phyloP scores from a whole-genome alignment of 1,140 invertebrate genomes.

The Brachionus calyciflorus region DNA sequence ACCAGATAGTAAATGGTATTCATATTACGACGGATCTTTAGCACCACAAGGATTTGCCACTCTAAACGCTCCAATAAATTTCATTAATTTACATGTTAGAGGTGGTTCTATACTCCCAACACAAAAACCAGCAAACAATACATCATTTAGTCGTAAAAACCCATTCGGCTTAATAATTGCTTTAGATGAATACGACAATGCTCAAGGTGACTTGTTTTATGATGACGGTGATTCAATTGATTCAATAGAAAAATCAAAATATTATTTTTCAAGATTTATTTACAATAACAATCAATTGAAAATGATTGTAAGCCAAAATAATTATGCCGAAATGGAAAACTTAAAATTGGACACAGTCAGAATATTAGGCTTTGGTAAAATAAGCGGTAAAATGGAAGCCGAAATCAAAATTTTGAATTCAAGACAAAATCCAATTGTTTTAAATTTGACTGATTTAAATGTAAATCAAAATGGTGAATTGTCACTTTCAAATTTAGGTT shows the following conservation, averaged over 20 bases:
- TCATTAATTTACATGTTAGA: conserved; percentile 58
- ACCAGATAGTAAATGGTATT: conserved; percentile 13
- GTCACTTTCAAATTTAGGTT: not conserved
- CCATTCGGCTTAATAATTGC: conserved; percentile 48
- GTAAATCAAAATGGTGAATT: conserved; percentile 28
- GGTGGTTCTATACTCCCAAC: conserved; percentile 59
- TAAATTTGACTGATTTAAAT: conserved; percentile 41
- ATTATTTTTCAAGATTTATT: conserved; percentile 21
- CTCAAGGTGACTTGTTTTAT: conserved; percentile 48
- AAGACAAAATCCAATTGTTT: not conserved
- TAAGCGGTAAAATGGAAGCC: not conserved
- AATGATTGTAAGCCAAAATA: conserved; percentile 10
- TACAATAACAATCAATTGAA: conserved; percentile 36
- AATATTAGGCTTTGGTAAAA: conserved; percentile 33
- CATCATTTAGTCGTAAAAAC: conserved; percentile 48
- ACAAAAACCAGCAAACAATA: conserved; percentile 51
- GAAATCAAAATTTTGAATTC: not conserved
- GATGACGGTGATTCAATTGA: conserved; percentile 48
- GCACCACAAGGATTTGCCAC: not conserved
- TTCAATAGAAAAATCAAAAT: conserved; percentile 36
- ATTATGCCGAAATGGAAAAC: conserved; percentile 19
- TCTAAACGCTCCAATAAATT: conserved; percentile 50
- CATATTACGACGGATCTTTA: conserved; percentile 24
- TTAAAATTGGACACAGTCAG: conserved; percentile 31
- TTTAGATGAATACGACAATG: conserved; percentile 36